These are phyloP conservation scores for Xestia rhomboidea DNA, from an alignment of 2,888 invertebrate genomes.

Conservation along the genomic window DNA sequence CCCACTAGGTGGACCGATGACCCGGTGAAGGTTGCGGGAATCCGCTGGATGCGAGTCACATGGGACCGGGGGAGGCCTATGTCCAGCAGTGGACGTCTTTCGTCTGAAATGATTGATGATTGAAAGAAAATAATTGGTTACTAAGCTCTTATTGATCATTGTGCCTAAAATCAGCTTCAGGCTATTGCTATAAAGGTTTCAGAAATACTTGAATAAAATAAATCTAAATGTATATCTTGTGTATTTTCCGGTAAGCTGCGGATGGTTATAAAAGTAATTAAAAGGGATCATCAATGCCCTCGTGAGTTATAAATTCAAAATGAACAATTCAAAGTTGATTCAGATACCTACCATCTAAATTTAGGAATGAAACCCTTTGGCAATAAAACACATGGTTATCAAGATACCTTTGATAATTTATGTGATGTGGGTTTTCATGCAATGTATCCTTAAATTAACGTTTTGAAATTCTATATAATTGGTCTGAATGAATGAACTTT, in stretches of 20 bases:
- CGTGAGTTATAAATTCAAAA: conserved; percentile 41
- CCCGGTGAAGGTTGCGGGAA: too few relatives aligned
- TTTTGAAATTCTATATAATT: neutral
- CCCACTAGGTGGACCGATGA: too few relatives aligned
- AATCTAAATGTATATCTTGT: neutral
- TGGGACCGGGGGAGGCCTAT: too few relatives aligned
- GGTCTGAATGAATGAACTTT: neutral
- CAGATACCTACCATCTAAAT: neutral
- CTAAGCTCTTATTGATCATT: neutral
- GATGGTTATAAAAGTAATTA: conserved; percentile 29
- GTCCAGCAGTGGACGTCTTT: too few relatives aligned
- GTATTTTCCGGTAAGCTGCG: neutral
- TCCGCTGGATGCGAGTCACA: too few relatives aligned
- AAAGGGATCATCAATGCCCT: conserved; percentile 17
- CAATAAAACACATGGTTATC: conserved; percentile 17
- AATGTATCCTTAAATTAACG: neutral
- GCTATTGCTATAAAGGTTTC: too few relatives aligned
- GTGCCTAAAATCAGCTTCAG: neutral
- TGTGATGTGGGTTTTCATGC: neutral
- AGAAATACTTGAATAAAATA: neutral
- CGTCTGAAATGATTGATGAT: too few relatives aligned
- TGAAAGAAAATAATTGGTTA: neutral
- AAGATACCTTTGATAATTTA: conserved; percentile 31
- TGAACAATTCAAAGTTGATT: conserved; percentile 33
- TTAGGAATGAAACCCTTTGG: neutral